phyloP scores from a whole-genome alignment of 2,113 vertebrate species.

The Lepus europaeus region DNA sequence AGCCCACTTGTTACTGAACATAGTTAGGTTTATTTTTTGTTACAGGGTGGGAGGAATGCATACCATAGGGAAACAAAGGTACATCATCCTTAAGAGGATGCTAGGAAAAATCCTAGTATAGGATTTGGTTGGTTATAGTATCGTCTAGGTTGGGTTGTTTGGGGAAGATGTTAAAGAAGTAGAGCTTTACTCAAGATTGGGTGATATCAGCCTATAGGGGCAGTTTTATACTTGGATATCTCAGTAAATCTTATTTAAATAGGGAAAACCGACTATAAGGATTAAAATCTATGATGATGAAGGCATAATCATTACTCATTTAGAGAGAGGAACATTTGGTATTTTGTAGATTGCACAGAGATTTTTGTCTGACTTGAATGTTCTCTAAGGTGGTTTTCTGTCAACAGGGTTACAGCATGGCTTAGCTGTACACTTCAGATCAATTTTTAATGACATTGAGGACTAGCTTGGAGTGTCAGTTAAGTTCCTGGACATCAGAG shows the following conservation, averaged over 20 bases:
- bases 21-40: constrained; percentile 55
- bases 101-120: not conserved
- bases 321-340: not conserved
- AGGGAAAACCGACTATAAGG: not conserved
- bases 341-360: not conserved
- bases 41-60: constrained; percentile 7
- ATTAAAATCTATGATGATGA: constrained; percentile 9
- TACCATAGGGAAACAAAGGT: not conserved
- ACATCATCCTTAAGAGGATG: not conserved
- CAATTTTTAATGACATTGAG: not conserved
- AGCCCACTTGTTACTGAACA: constrained; percentile 6
- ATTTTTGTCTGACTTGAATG: constrained; percentile 17
- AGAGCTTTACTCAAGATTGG: not conserved
- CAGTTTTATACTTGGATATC: not conserved
- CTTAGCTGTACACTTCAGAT: constrained; percentile 28
- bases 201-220: not conserved
- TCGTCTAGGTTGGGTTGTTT: not conserved
- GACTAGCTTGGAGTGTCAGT: not conserved
- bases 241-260: not conserved
- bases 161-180: not conserved
- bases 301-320: not conserved
- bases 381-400: not conserved
- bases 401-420: not conserved
- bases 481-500: constrained; percentile 1
- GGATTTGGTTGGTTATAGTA: not conserved